Evolutionary conservation across 2,797 vertebrate genomes (phyloP).

Genomic region (Kryptopterus vitreolus): DNA sequence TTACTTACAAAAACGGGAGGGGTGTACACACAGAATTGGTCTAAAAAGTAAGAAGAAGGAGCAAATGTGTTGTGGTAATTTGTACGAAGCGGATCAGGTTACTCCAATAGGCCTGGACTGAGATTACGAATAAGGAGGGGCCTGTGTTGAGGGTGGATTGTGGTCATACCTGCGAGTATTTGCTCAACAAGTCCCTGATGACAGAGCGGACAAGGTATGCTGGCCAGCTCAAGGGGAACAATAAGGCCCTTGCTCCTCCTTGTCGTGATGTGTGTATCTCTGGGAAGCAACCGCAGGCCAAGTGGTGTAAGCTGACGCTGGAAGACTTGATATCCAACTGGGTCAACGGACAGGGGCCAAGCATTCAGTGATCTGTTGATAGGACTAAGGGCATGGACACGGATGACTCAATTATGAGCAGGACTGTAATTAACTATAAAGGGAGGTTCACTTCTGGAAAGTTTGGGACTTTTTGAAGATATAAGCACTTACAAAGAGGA

Average conservation of each 20-base stretch:
- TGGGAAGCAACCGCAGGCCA: constrained; percentile 48
- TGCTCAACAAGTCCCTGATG: constrained; percentile 61
- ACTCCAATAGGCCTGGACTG: constrained; percentile 19
- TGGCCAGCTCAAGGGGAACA: constrained; percentile 57
- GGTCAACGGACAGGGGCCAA: constrained; percentile 48
- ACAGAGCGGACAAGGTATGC: constrained; percentile 56
- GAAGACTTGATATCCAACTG: constrained; percentile 48
- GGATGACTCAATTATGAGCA: constrained; percentile 33
- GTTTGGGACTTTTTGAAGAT: neutral
- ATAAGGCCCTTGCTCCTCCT: constrained; percentile 59
- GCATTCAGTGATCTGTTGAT: constrained; percentile 31
- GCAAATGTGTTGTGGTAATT: constrained; percentile 24
- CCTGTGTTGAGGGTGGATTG: constrained; percentile 43
- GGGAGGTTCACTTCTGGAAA: neutral
- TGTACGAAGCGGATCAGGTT: constrained; percentile 31
- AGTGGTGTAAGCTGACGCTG: constrained; percentile 55
- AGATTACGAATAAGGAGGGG: constrained; percentile 21
- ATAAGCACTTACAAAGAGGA: neutral
- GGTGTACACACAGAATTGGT: no score
- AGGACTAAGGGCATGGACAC: constrained; percentile 32
- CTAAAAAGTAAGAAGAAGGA: constrained; percentile 5
- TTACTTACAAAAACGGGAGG: no score
- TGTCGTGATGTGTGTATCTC: constrained; percentile 48
- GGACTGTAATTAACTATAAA: constrained; percentile 1
- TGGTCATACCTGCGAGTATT: constrained; percentile 59